These are phyloP conservation scores for Drosophila saltans DNA, from an alignment of 1,140 invertebrate genomes.

Conservation along the genomic window DNA sequence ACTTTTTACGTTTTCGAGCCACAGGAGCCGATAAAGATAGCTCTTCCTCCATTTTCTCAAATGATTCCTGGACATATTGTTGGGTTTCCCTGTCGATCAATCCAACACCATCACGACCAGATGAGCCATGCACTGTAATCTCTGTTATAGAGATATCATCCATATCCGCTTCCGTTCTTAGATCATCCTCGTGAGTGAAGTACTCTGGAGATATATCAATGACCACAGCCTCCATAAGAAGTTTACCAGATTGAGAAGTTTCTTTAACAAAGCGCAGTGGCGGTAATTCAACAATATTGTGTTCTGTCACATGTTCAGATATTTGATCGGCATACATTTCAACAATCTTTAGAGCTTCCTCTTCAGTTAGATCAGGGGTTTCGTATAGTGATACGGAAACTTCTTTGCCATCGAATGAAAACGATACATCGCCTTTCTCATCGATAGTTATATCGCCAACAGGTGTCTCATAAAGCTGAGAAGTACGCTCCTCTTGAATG, in stretches of 20 bases:
- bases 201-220: constrained; percentile 95
- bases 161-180: constrained; percentile 92
- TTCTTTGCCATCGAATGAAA: constrained; percentile 95
- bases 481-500: constrained; percentile 94
- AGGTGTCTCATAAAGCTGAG: constrained; percentile 92
- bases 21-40: constrained; percentile 64
- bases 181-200: constrained; percentile 90
- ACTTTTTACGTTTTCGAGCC: constrained; percentile 71
- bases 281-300: constrained; percentile 94
- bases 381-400: constrained; percentile 95
- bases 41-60: constrained; percentile 78
- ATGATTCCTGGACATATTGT: constrained; percentile 66
- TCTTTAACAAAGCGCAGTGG: constrained; percentile 94
- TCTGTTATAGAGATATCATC: constrained; percentile 92
- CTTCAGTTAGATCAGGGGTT: constrained; percentile 95
- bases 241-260: constrained; percentile 92
- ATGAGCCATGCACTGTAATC: constrained; percentile 83
- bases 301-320: constrained; percentile 94
- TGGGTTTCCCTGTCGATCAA: constrained; percentile 83
- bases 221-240: constrained; percentile 95
- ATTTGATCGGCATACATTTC: constrained; percentile 97
- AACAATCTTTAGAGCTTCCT: constrained; percentile 94
- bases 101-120: constrained; percentile 80
- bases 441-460: constrained; percentile 90
- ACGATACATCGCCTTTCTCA: constrained; percentile 92